Evolutionary conservation across 2,797 vertebrate species (phyloP).

Genomic region (Enteromius fasciolatus): DNA sequence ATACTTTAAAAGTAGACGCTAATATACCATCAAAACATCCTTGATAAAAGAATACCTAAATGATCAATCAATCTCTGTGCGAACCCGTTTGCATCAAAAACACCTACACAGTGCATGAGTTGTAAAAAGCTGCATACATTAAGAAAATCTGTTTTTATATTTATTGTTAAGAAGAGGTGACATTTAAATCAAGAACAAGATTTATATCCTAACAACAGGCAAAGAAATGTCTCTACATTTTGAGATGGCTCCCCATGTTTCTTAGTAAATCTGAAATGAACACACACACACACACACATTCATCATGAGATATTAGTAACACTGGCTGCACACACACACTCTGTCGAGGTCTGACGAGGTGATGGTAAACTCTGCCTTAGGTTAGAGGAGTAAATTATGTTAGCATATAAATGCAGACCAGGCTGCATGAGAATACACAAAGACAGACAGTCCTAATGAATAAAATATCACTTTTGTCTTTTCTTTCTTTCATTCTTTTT

Average conservation of each 20-base stretch:
- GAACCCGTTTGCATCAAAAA: slow-evolving; percentile 61
- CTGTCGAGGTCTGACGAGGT: slow-evolving; percentile 46
- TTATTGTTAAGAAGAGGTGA: slow-evolving; percentile 5
- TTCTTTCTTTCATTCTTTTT: background rate
- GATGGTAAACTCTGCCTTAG: slow-evolving; percentile 54
- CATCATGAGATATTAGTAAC: slow-evolving; percentile 41
- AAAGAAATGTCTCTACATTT: background rate
- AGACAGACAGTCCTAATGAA: slow-evolving; percentile 50
- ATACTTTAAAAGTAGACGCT: background rate
- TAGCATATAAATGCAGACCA: slow-evolving; percentile 47
- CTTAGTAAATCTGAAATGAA: slow-evolving; percentile 16
- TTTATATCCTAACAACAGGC: background rate
- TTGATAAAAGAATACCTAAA: slow-evolving; percentile 3
- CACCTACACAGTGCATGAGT: slow-evolving; percentile 63
- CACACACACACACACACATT: slow-evolving; percentile 24
- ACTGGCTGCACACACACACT: slow-evolving; percentile 37
- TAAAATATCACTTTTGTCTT: slow-evolving; percentile 52
- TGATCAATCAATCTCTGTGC: slow-evolving; percentile 58
- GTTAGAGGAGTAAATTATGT: slow-evolving; percentile 55
- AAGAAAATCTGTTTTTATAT: slow-evolving; percentile 2
- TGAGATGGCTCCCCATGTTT: slow-evolving; percentile 12
- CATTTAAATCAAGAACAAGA: slow-evolving; percentile 13
- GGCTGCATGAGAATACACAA: slow-evolving; percentile 37
- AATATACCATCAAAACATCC: background rate
- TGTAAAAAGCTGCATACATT: slow-evolving; percentile 23